Base-by-base conservation (phyloP, 2,888 invertebrate species). In the Tetanocera ferruginea region DNA sequence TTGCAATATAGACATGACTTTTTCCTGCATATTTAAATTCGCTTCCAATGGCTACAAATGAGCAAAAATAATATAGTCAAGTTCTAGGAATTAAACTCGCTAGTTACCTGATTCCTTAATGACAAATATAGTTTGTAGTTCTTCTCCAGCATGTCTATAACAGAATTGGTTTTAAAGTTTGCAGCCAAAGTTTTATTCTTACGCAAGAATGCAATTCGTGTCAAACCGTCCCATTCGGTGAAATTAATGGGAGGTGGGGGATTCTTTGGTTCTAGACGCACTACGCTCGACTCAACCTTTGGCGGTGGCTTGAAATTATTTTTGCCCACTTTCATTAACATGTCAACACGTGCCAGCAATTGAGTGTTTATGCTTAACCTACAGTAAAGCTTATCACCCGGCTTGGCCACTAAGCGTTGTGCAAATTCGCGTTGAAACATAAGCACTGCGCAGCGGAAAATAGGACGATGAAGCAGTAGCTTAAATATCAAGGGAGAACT, bases 371-470 rank as follows among this genome's bases (percentile, higher is more conserved):
- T 94, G 75, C 99, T 98, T 43, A 99, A 91, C 76, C 99, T 93
- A 88, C 99, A 99, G 88, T 97, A 99, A 11, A 98, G 90, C 90
- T 99, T 99, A 86, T 99, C 98, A 1, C 98, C 99, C 17, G 99
- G 97, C 89, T 97, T 96, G 0, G 99, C 99, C 1, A 98, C 96
- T 75, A 99, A 91, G 87, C 99, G 92, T 86, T 98, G 96, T 2
- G 99, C 99, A 91, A 99, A 99, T 91, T 99, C 99, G 85, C 96
- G 93, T 91, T 99, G 99, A 88, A 99, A 98, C 99, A 99, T 99
- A 11, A 99, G 91, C 5, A 99, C 94, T 23, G 99, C 99, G 92
- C 98, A 99, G 82, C 99, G 93, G 86, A 94, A 95, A 86, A 94
- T 93, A 31, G 95, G 94, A 37, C 94, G 91, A 90, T 98, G 98